Conservation (phyloP, 1,140 invertebrate species). For the Micrasema minimum region DNA sequence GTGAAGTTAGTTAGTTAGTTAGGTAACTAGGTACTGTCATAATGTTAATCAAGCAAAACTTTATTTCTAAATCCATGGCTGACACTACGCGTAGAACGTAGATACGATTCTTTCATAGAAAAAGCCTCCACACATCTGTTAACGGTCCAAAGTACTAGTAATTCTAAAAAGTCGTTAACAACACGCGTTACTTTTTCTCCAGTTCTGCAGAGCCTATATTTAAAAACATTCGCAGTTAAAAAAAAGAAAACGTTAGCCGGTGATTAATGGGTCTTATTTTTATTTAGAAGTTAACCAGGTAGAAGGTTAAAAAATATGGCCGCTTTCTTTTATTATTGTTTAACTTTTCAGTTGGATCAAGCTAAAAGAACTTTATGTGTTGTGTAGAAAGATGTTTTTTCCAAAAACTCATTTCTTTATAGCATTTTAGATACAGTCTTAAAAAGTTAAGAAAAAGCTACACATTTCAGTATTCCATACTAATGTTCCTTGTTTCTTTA, state of each 20-base stretch:
- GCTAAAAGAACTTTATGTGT: no score
- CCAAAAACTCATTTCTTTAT: no score
- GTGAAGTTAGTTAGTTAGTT: no score
- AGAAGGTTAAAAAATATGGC: constrained; percentile 2
- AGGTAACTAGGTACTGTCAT: no score
- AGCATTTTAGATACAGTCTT: no score
- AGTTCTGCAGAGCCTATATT: constrained; percentile 8
- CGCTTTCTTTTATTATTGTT: not conserved
- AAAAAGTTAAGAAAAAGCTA: no score
- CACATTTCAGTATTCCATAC: no score
- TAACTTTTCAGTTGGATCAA: constrained; percentile 8
- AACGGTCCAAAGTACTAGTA: constrained; percentile 3
- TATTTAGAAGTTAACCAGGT: constrained; percentile 5
- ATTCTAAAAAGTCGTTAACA: constrained; percentile 19
- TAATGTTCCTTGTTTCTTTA: no score
- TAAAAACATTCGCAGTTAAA: constrained; percentile 12
- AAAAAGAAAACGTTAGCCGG: constrained; percentile 6
- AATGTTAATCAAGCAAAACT: no score
- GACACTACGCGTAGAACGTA: not conserved
- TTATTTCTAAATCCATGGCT: no score
- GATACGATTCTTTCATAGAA: not conserved
- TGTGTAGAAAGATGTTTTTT: no score
- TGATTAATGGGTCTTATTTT: constrained; percentile 18
- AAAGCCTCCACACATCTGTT: constrained; percentile 2
- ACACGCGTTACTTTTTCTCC: constrained; percentile 9